Evolutionary conservation across 2,888 invertebrate species (phyloP), one percentile per base, ranked within the genome.

Genomic region (Blastobasis adustella): DNA sequence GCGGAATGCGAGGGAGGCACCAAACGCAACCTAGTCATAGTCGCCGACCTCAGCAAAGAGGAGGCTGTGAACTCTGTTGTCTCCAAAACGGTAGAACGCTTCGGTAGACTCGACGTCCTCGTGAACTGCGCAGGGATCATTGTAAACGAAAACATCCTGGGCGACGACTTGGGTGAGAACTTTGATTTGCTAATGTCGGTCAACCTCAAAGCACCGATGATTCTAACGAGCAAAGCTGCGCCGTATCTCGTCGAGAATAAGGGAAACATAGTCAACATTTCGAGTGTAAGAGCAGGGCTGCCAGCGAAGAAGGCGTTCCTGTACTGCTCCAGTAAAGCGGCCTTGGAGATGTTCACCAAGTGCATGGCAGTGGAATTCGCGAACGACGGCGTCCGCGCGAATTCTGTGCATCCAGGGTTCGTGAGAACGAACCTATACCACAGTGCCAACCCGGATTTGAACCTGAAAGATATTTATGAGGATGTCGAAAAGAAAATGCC

Each of bases 261-360:
- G 45, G 56, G 54, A 5, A 58, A 56, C 37, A 37, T 59, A 3
- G 45, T 59, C 1, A 59, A 58, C 38, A 51, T 59, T 7, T 54
- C 59, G 37, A 59, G 59, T 42, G 48, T 59, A 4, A 51, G 49
- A 0, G 54, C 23, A 23, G 23, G 23, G 23, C 23, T 23, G 1
- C 23, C 23, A 23, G 23, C 23, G 23, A 23, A 23, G 23, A 23
- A 23, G 23, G 23, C 23, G 23, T 23, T 23, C 36, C 69, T 79
- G 0, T 84, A 85, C 56, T 79, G 78, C 56, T 80, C 84, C 71
- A 78, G 82, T 0, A 85, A 85, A 63, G 81, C 83, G 1, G 82
- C 79, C 2, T 56, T 83, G 3, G 82, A 85, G 50, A 78, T 78
- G 71, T 76, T 82, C 5, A 82, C 81, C 1, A 82, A 81, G 60